Percentiles rank a stretch among this genome's conserved stretches.
These are phyloP conservation scores for Mercenaria mercenaria DNA, from an alignment of 1,140 invertebrate species.

Conservation along the genomic window DNA sequence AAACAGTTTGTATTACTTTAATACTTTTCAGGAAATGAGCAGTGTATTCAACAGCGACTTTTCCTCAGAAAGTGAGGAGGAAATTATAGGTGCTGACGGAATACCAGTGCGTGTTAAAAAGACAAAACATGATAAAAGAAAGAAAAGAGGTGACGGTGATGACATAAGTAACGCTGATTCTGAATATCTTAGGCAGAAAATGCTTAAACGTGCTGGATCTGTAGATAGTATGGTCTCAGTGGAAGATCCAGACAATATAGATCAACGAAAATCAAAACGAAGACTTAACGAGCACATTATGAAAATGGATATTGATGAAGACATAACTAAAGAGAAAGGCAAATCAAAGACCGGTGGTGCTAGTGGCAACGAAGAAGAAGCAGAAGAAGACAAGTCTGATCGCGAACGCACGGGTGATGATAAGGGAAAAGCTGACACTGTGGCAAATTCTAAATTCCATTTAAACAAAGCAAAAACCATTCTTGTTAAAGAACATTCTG, in stretches of 20 bases:
- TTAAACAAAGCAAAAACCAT: conserved; percentile 14
- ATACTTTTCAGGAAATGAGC: conserved; percentile 56
- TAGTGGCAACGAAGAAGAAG: not conserved
- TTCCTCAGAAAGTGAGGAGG: conserved; percentile 31
- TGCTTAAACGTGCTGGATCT: conserved; percentile 43
- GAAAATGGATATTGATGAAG: not conserved
- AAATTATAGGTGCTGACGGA: conserved; percentile 54
- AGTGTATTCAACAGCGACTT: conserved; percentile 28
- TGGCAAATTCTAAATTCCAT: not conserved
- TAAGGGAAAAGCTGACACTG: not conserved
- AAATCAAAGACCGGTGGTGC: not conserved
- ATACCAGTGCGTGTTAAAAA: conserved; percentile 9
- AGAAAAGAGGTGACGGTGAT: conserved; percentile 10
- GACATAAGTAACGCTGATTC: conserved; percentile 34
- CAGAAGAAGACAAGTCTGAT: not conserved
- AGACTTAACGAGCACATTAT: conserved; percentile 34
- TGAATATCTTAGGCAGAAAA: conserved; percentile 38
- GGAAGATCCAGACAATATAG: conserved; percentile 26
- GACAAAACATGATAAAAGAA: conserved; percentile 18
- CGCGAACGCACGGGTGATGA: not conserved
- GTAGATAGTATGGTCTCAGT: conserved; percentile 27
- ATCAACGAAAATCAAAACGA: conserved; percentile 33
- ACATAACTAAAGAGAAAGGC: not conserved
- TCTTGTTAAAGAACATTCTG: conserved; percentile 34
- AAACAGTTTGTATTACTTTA: too few relatives aligned